These are phyloP conservation scores for Myotis davidii DNA, from an alignment of 2,113 vertebrate genomes.

Conservation along the genomic window DNA sequence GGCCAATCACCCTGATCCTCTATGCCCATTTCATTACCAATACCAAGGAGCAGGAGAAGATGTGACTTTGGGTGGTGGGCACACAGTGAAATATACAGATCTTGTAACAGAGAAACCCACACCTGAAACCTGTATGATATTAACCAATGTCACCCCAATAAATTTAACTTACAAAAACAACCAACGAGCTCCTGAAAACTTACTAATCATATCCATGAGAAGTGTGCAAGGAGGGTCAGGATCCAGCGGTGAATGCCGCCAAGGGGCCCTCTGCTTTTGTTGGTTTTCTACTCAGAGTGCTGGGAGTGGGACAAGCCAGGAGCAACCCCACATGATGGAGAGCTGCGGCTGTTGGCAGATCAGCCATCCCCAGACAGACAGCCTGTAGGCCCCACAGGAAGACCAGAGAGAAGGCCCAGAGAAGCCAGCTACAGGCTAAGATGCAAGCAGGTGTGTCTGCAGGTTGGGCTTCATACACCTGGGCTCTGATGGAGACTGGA, in stretches of 20 bases:
- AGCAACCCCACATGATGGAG: neutral
- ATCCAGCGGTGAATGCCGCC: fast-evolving
- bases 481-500: neutral
- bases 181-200: neutral
- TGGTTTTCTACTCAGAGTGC: neutral
- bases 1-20: neutral
- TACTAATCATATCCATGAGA: neutral
- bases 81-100: too few relatives aligned
- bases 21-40: neutral
- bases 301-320: neutral
- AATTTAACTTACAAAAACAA: neutral
- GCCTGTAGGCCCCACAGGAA: neutral
- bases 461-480: neutral
- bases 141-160: too few relatives aligned
- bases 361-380: neutral
- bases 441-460: neutral
- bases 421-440: neutral
- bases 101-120: too few relatives aligned
- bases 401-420: neutral
- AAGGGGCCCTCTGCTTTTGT: neutral
- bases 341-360: neutral
- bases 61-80: too few relatives aligned
- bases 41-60: neutral
- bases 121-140: too few relatives aligned
- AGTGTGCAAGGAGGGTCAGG: neutral